phyloP scores from a whole-genome alignment of 53 echinoderm and acorn worm genomes.

The Holothuria leucospilota region DNA sequence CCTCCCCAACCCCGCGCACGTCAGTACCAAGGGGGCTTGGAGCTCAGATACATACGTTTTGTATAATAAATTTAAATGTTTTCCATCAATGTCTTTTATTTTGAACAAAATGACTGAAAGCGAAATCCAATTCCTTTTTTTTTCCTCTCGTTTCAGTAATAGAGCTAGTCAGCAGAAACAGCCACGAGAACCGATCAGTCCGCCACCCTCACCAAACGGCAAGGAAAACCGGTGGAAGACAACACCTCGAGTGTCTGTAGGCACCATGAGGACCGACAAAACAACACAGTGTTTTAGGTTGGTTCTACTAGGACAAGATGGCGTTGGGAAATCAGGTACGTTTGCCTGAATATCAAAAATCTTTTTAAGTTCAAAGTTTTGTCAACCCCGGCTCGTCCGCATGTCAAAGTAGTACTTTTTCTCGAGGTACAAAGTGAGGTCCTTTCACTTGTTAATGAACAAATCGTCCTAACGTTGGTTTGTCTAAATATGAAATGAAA shows the following conservation, averaged over 20 bases:
- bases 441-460: too few relatives aligned
- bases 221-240: conserved; percentile 24
- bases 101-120: too few relatives aligned
- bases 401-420: too few relatives aligned
- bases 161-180: conserved; percentile 12
- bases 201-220: background rate
- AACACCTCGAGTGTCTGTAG: conserved; percentile 1
- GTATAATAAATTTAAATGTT: too few relatives aligned
- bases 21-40: too few relatives aligned
- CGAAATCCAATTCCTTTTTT: background rate
- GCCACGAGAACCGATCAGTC: conserved; percentile 1
- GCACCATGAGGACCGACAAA: conserved; percentile 79
- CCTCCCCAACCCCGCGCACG: too few relatives aligned
- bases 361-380: background rate
- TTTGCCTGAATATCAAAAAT: background rate
- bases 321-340: conserved; percentile 98
- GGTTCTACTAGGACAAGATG: conserved; percentile 91
- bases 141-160: background rate
- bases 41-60: too few relatives aligned
- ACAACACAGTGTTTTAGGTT: conserved; percentile 69
- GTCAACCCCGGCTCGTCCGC: too few relatives aligned
- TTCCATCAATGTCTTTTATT: too few relatives aligned
- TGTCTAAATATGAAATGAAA: too few relatives aligned
- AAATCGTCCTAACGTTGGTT: too few relatives aligned
- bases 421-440: too few relatives aligned